Evolutionary conservation across 2,797 vertebrate species (phyloP), one percentile per base, ranked within the genome.

Genomic region (Muscicapa striata): DNA sequence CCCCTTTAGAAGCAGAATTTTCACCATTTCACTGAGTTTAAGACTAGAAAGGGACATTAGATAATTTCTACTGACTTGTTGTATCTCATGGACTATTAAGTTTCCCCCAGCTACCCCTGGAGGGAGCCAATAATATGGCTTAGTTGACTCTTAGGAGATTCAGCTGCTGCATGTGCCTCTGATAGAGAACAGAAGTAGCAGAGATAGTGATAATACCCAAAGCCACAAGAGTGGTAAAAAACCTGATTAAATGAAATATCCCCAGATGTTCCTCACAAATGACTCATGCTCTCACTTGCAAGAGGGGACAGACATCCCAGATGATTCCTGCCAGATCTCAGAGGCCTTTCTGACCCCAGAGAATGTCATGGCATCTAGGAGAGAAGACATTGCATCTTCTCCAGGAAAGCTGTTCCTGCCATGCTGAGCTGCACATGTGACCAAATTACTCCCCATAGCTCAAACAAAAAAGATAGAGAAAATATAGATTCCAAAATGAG

Each of bases 11-110:
- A 84, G 63, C 32, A 68, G 67, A 73, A 88, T 86, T 95, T 96
- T 95, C 78, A 83, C 72, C 94, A 77, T 90, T 95, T 94, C 95
- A 95, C 67, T 93, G 90, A 81, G 52, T 95, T 97, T 95, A 95
- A 92, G 92, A 66, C 89, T 89, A 87, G 78, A 85, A 89, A 87
- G 88, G 86, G 93, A 96, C 67, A 94, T 96, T 80, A 94, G 83
- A 95, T 94, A 49, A 95, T 80, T 96, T 90, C 86, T 90, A 87
- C 84, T 94, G 93, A 95, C 90, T 96, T 95, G 57, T 27, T 90
- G 75, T 82, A 83, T 93, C 90, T 94, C 93, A 95, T 29, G 77
- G 93, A 77, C 77, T 74, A 73, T 96, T 96, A 95, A 82, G 74
- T 82, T 96, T 95, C 72, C 87, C 55, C 93, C 90, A 87, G 93